Percentiles rank a stretch among this genome's conserved stretches.
These are phyloP conservation scores for Gastrophryne carolinensis DNA, from an alignment of 2,797 vertebrate genomes.

Conservation along the genomic window DNA sequence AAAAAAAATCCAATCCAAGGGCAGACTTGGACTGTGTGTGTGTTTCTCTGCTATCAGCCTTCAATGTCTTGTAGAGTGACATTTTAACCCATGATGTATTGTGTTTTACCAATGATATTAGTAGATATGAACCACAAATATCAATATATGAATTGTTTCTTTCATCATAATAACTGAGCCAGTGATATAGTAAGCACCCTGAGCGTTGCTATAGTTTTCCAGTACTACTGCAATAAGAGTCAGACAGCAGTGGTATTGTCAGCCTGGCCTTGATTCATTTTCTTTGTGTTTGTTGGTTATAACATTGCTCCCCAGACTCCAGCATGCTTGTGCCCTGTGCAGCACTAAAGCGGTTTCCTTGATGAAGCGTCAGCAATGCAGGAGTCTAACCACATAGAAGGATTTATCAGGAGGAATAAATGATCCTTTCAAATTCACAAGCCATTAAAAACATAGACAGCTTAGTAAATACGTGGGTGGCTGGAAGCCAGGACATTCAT, in stretches of 20 bases:
- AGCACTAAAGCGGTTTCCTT: conserved; percentile 16
- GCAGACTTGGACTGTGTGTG: too few species aligned
- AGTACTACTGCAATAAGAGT: background rate
- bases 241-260: background rate
- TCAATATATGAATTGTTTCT: too few species aligned
- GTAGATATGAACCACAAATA: too few species aligned
- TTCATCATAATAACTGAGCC: background rate
- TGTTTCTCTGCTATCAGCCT: too few species aligned
- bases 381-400: conserved; percentile 30
- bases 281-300: conserved; percentile 18
- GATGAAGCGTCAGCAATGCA: conserved; percentile 18
- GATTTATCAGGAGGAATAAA: conserved; percentile 33
- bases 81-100: too few species aligned
- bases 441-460: conserved; percentile 44
- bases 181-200: background rate
- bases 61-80: too few species aligned
- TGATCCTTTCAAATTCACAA: conserved; percentile 37
- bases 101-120: too few species aligned
- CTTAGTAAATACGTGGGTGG: conserved; percentile 47
- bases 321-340: conserved; percentile 1
- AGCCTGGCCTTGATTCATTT: conserved; percentile 8
- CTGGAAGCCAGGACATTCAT: conserved; percentile 33
- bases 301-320: conserved; percentile 15
- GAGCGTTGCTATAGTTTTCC: background rate
- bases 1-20: too few species aligned